Evolutionary conservation across 2,888 invertebrate species (phyloP).

Genomic region (Agelastica alni): DNA sequence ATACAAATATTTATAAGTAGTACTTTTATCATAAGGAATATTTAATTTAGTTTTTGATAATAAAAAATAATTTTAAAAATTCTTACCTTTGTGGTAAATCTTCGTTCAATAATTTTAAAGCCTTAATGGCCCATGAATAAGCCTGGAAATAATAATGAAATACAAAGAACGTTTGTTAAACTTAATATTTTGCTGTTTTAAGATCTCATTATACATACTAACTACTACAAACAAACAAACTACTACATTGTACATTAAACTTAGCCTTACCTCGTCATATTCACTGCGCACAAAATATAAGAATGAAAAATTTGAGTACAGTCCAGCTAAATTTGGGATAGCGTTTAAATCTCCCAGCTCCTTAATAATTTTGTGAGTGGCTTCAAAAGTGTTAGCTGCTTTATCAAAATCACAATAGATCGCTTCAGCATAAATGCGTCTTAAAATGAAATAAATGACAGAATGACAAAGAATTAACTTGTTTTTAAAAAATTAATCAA

Average conservation of each 20-base stretch:
- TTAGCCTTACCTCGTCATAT: slow-evolving; percentile 76
- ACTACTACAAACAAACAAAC: no score
- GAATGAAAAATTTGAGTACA: slow-evolving; percentile 82
- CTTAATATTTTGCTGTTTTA: no score
- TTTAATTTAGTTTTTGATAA: no score
- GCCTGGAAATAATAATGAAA: slow-evolving; percentile 26
- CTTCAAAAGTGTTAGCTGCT: slow-evolving; percentile 72
- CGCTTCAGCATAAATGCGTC: slow-evolving; percentile 83
- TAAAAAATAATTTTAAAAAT: no score
- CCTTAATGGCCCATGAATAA: slow-evolving; percentile 71
- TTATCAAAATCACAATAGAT: slow-evolving; percentile 79
- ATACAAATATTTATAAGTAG: no score
- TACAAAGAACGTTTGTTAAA: background rate
- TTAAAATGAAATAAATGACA: slow-evolving; percentile 51
- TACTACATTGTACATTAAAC: no score
- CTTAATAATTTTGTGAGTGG: slow-evolving; percentile 61
- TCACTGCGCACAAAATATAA: slow-evolving; percentile 84
- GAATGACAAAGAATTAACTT: background rate
- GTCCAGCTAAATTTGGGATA: slow-evolving; percentile 65
- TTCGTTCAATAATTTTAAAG: slow-evolving; percentile 69
- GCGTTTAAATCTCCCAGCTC: slow-evolving; percentile 58
- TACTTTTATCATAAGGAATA: no score
- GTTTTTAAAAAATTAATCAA: no score
- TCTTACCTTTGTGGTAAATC: slow-evolving; percentile 66
- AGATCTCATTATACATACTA: no score